Evolutionary conservation across 1,140 invertebrate species (phyloP), one percentile per base, ranked within the genome.

Genomic region (Epicauta chinensis): DNA sequence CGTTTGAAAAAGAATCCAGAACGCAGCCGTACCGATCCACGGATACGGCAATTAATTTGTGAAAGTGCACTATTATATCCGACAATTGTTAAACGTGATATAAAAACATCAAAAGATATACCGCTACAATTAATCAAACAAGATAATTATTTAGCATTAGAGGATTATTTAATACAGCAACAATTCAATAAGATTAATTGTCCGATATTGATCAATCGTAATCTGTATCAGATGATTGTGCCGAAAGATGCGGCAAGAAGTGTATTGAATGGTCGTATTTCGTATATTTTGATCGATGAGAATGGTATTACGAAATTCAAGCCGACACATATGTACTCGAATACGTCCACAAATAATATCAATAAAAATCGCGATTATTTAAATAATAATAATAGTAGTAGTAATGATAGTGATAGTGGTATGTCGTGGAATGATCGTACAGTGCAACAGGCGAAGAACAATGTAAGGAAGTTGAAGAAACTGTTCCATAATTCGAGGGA

Each of bases 231-330:
- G 64, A 82, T 83, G 0, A 83, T 90, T 1, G 80, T 90, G 13
- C 87, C 87, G 0, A 75, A 82, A 34, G 84, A 89, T 66, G 82
- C 83, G 0, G 79, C 84, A 34, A 75, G 82, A 15, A 80, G 79
- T 13, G 84, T 90, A 6, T 68, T 88, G 3, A 85, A 82, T 1
- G 87, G 87, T 11, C 75, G 86, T 68, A 79, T 87, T 1, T 78
- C 84, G 2, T 90, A 89, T 58, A 82, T 83, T 2, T 78, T 89
- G 2, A 72, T 90, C 0, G 86, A 89, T 62, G 86, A 89, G 65
- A 79, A 77, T 55, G 87, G 87, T 14, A 79, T 89, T 16, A 80
- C 79, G 47, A 81, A 84, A n/a, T 88, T 89, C 63, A 84, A 88
- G 63, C 84, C 86, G 0, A 65, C 87, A 37, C 81, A 87, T 56